phyloP scores from a whole-genome alignment of 2,113 vertebrate genomes.

The Saccopteryx leptura region DNA sequence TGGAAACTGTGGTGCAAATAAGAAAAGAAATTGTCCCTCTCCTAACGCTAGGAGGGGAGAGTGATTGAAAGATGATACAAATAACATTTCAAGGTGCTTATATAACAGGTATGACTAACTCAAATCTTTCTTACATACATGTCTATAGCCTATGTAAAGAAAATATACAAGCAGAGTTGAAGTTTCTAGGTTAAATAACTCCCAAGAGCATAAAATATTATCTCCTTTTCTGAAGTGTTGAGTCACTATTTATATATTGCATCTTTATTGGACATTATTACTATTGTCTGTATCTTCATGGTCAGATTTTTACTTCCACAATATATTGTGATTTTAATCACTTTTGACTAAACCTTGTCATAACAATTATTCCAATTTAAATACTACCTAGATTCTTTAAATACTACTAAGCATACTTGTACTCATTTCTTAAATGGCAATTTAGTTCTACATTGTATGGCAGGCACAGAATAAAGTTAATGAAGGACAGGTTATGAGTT shows the following conservation, averaged over 20 bases:
- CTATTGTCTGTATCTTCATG: not conserved
- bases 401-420: not conserved
- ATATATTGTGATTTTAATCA: slow-evolving; percentile 15
- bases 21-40: not conserved
- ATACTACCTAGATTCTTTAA: not conserved
- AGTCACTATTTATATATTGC: not conserved
- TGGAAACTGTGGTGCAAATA: not conserved
- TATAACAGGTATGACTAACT: not conserved
- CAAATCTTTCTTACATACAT: not conserved
- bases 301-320: slow-evolving; percentile 11
- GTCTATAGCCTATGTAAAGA: not conserved
- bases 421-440: slow-evolving; percentile 30
- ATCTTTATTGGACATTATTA: not conserved
- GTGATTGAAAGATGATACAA: not conserved
- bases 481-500: not conserved
- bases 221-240: not conserved
- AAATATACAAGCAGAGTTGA: not conserved
- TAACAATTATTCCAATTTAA: slow-evolving; percentile 34
- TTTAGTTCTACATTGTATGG: not conserved
- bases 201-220: slow-evolving; percentile 1
- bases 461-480: not conserved
- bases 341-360: slow-evolving; percentile 1
- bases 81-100: not conserved
- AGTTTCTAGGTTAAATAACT: not conserved
- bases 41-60: not conserved